Percentiles rank a stretch among this genome's conserved stretches.
phyloP scores from a whole-genome alignment of 2,888 invertebrate species.

The Melanargia galathea region DNA sequence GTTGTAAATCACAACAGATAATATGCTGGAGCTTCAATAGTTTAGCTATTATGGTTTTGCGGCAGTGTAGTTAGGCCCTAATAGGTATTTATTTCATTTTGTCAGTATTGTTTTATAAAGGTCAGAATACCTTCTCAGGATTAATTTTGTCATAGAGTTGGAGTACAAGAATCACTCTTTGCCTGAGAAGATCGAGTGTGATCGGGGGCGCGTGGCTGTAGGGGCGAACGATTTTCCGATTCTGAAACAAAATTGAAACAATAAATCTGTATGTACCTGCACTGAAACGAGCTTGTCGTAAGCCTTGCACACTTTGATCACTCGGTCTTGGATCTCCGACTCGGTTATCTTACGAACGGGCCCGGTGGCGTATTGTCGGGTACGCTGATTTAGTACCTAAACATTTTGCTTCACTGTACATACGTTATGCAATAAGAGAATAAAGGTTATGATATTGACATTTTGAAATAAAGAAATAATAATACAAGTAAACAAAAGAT shows the following conservation, averaged over 20 bases:
- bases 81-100: too few species aligned
- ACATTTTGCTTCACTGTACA: slow-evolving; percentile 69
- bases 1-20: too few species aligned
- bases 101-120: slow-evolving; percentile 3
- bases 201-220: slow-evolving; percentile 90
- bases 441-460: slow-evolving; percentile 66
- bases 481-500: background rate
- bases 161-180: slow-evolving; percentile 96
- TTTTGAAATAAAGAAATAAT: slow-evolving; percentile 9
- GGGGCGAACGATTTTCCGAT: slow-evolving; percentile 85
- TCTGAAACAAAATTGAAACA: slow-evolving; percentile 82
- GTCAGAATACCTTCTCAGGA: slow-evolving; percentile 90
- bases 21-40: too few species aligned
- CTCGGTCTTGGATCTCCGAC: slow-evolving; percentile 89
- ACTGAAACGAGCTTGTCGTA: slow-evolving; percentile 94
- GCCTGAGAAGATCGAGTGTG: slow-evolving; percentile 90
- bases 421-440: slow-evolving; percentile 76
- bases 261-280: slow-evolving; percentile 85
- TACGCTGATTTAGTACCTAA: slow-evolving; percentile 68
- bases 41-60: too few species aligned
- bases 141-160: slow-evolving; percentile 99
- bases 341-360: slow-evolving; percentile 78
- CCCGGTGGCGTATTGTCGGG: slow-evolving; percentile 61
- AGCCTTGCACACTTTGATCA: slow-evolving; percentile 92
- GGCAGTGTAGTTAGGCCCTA: too few species aligned